Conservation (phyloP, 2,797 vertebrate genomes). For the Sphaeramia orbicularis region DNA sequence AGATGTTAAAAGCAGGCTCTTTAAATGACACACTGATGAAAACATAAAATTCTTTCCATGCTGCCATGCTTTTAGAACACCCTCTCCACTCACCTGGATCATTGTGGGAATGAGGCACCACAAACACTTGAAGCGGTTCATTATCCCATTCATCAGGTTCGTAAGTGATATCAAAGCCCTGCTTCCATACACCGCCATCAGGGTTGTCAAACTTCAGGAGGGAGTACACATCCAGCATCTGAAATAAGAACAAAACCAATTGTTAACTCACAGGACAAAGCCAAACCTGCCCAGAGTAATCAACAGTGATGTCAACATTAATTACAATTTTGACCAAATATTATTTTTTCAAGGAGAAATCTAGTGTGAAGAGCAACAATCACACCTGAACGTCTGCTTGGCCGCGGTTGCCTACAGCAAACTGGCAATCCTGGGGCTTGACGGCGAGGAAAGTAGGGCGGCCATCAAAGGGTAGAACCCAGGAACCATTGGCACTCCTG, state of each 20-base stretch:
- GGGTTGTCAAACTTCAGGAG: conserved; percentile 95
- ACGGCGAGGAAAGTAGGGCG: conserved; percentile 92
- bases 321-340: background rate
- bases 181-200: conserved; percentile 97
- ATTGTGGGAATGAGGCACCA: conserved; percentile 97
- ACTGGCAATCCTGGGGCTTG: conserved; percentile 94
- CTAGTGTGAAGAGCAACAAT: background rate
- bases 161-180: conserved; percentile 98
- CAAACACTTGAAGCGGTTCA: conserved; percentile 94
- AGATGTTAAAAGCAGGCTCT: too few species aligned
- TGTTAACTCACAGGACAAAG: background rate
- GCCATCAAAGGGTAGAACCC: conserved; percentile 92
- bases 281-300: background rate
- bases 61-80: background rate
- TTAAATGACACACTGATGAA: too few species aligned
- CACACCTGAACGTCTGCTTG: conserved; percentile 93
- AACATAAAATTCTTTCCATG: too few species aligned
- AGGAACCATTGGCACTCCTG: conserved; percentile 91
- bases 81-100: conserved; percentile 88
- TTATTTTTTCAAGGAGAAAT: background rate
- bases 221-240: conserved; percentile 95
- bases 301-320: background rate
- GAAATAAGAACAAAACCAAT: conserved; percentile 41
- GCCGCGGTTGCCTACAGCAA: conserved; percentile 81
- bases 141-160: conserved; percentile 91